These are phyloP conservation scores for Hemichromis elongatus DNA, from an alignment of 2,113 vertebrate genomes.

Conservation along the genomic window DNA sequence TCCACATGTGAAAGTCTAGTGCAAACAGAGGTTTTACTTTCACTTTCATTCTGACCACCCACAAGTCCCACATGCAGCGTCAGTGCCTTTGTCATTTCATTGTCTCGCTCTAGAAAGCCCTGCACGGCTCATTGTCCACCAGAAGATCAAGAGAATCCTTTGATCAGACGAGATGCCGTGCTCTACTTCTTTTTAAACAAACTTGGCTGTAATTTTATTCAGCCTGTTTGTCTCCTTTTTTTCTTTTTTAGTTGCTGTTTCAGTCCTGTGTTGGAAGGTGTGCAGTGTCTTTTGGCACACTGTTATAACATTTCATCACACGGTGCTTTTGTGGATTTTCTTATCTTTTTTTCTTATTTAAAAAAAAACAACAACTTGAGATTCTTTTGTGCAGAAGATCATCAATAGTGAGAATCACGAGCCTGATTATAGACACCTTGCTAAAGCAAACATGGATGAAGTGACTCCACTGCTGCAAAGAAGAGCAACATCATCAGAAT, in stretches of 20 bases:
- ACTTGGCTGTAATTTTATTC: background rate
- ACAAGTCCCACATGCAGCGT: too few relatives aligned
- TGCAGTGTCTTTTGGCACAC: background rate
- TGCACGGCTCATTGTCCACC: background rate
- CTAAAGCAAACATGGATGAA: conserved; percentile 22
- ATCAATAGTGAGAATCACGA: background rate
- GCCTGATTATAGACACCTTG: background rate
- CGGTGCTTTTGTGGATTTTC: background rate
- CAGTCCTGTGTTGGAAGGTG: background rate
- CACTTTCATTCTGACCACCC: background rate
- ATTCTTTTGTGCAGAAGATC: background rate
- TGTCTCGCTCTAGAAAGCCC: background rate
- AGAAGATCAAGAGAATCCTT: background rate
- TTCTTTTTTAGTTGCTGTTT: background rate
- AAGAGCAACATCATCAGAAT: background rate
- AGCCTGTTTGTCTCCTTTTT: background rate
- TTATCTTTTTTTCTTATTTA: background rate
- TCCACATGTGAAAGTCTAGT: background rate
- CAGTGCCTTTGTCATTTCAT: background rate
- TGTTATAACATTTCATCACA: background rate
- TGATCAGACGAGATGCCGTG: background rate
- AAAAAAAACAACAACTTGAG: background rate
- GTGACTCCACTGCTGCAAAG: conserved; percentile 21
- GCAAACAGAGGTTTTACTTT: background rate
- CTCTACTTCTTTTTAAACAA: background rate